Percentiles rank a stretch among this genome's conserved stretches.
These are phyloP conservation scores for Hirundichthys speculiger DNA, from an alignment of 2,113 vertebrate genomes.

Conservation along the genomic window DNA sequence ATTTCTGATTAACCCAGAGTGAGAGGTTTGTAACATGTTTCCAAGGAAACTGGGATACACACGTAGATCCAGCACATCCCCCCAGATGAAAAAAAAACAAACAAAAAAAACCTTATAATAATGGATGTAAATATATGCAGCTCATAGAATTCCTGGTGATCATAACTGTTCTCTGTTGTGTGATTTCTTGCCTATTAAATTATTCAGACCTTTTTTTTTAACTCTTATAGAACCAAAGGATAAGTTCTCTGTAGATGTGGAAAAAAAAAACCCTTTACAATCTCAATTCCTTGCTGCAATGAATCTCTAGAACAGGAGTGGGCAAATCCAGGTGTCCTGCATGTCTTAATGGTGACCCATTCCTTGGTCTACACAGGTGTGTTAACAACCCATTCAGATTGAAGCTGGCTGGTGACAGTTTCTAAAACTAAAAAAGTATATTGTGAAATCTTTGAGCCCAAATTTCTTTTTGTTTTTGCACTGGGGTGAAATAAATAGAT, in stretches of 20 bases:
- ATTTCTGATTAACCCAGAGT: conserved; percentile 74
- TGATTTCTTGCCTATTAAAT: conserved; percentile 46
- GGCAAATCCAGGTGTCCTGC: too few relatives aligned
- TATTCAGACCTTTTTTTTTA: conserved; percentile 27
- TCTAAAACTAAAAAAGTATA: too few relatives aligned
- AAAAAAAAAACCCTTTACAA: neutral
- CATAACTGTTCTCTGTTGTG: conserved; percentile 18
- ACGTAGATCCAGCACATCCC: conserved; percentile 37
- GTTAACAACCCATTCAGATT: too few relatives aligned
- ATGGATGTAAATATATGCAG: conserved; percentile 57
- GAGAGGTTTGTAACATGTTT: conserved; percentile 60
- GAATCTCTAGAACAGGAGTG: neutral
- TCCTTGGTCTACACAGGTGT: too few relatives aligned
- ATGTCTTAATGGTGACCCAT: too few relatives aligned
- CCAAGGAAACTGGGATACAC: conserved; percentile 68
- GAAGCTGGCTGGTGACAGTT: too few relatives aligned
- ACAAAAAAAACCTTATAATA: conserved; percentile 54
- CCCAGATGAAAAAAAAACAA: conserved; percentile 38
- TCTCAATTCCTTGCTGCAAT: conserved; percentile 4
- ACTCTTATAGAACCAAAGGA: conserved; percentile 18
- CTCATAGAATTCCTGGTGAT: conserved; percentile 28
- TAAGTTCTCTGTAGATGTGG: conserved; percentile 13
- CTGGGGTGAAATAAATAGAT: too few relatives aligned
- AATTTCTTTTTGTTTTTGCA: too few relatives aligned
- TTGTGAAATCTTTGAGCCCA: too few relatives aligned